A percentile compares a stretch with the other conserved stretches of the same genome.
phyloP scores from a whole-genome alignment of 2,797 vertebrate genomes.

The Schizothorax lantsangensis region DNA sequence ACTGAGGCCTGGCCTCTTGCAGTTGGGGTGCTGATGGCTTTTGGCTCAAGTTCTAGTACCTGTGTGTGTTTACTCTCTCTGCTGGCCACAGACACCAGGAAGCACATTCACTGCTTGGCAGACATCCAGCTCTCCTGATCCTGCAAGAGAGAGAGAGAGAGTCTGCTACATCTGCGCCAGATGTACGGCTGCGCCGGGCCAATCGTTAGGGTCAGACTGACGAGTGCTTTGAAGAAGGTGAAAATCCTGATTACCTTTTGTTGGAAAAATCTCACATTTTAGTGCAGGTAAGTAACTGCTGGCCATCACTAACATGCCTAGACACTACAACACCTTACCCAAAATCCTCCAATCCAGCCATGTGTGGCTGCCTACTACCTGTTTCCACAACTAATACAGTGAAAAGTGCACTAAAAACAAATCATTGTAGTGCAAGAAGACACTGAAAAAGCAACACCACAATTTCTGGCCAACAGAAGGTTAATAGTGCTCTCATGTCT shows the following conservation, averaged over 20 bases:
- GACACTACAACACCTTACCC: slow-evolving; percentile 62
- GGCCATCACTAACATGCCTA: slow-evolving; percentile 70
- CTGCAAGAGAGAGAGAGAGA: slow-evolving; percentile 57
- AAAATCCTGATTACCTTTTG: slow-evolving; percentile 71
- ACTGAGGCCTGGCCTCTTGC: slow-evolving; percentile 60
- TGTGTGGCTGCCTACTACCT: slow-evolving; percentile 68
- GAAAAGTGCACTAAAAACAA: slow-evolving; percentile 65
- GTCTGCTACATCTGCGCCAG: slow-evolving; percentile 67
- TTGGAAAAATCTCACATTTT: slow-evolving; percentile 64
- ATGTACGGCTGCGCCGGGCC: slow-evolving; percentile 54
- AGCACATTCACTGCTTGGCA: slow-evolving; percentile 56
- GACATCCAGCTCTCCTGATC: slow-evolving; percentile 57
- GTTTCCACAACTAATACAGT: slow-evolving; percentile 67
- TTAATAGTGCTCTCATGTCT: slow-evolving; percentile 40
- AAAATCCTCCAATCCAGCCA: slow-evolving; percentile 58
- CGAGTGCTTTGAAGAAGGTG: slow-evolving; percentile 64
- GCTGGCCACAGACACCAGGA: slow-evolving; percentile 51
- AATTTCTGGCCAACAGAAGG: slow-evolving; percentile 7
- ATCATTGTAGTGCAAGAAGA: slow-evolving; percentile 57
- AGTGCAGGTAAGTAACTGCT: slow-evolving; percentile 71
- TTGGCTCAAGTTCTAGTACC: slow-evolving; percentile 59
- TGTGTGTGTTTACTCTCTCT: slow-evolving; percentile 49
- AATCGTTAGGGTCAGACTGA: slow-evolving; percentile 64
- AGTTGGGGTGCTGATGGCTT: slow-evolving; percentile 66
- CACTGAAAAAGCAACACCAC: background rate